Conservation (phyloP, 2,888 invertebrate species). For the Sussaba pulchella region DNA sequence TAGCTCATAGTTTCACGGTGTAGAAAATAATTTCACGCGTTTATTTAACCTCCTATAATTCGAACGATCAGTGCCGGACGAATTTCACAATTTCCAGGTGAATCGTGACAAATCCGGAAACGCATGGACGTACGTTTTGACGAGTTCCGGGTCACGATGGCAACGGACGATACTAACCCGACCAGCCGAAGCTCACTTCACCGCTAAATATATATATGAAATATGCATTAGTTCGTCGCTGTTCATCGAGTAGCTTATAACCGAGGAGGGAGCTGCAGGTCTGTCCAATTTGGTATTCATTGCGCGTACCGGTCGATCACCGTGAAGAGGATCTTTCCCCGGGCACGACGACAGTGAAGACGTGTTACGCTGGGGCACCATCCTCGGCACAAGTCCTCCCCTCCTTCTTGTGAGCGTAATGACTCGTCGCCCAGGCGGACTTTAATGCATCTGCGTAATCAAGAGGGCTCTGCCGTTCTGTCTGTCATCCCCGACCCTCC, state of each 20-base stretch:
- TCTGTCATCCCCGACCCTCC: constrained; percentile 56
- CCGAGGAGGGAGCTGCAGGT: constrained; percentile 45
- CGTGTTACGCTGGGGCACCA: constrained; percentile 44
- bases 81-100: too few relatives aligned
- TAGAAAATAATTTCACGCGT: too few relatives aligned
- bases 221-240: constrained; percentile 77
- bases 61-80: too few relatives aligned
- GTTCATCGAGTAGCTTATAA: constrained; percentile 77
- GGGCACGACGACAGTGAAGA: constrained; percentile 51
- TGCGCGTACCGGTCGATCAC: constrained; percentile 76
- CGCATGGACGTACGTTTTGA: neutral
- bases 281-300: constrained; percentile 79
- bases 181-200: constrained; percentile 61
- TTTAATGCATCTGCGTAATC: constrained; percentile 71
- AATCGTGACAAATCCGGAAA: neutral
- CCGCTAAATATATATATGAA: constrained; percentile 74
- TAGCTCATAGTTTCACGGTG: too few relatives aligned
- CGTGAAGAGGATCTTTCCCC: constrained; percentile 73
- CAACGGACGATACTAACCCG: constrained; percentile 2
- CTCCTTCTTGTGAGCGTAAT: constrained; percentile 69
- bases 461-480: constrained; percentile 52
- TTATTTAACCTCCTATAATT: too few relatives aligned
- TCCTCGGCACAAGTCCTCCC: constrained; percentile 46
- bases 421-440: constrained; percentile 71
- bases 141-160: constrained; percentile 14